Percentiles rank a stretch among this genome's conserved stretches.
Conservation (phyloP, 1,140 invertebrate genomes). For the Scaptodrosophila lebanonensis region DNA sequence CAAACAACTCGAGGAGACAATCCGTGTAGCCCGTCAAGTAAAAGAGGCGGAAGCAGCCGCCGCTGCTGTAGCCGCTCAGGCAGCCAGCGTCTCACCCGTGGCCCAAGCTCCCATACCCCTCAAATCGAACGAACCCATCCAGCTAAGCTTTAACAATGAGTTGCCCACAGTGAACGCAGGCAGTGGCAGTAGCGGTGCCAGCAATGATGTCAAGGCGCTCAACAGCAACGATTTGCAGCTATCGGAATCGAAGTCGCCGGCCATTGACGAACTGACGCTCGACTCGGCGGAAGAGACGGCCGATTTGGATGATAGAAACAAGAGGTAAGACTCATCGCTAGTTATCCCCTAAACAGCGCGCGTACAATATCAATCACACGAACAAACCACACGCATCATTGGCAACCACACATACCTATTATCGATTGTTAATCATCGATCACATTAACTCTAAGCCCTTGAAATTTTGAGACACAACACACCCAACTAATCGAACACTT, state of each 20-base stretch:
- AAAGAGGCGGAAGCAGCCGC: constrained; percentile 71
- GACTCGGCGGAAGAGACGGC: constrained; percentile 81
- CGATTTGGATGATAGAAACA: constrained; percentile 86
- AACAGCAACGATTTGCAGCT: constrained; percentile 66
- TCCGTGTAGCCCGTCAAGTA: constrained; percentile 73
- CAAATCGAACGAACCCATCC: constrained; percentile 71
- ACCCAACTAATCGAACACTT: constrained; percentile 36
- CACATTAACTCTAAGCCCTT: not conserved
- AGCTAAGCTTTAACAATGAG: constrained; percentile 77
- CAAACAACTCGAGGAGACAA: constrained; percentile 76
- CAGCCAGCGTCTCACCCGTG: constrained; percentile 37
- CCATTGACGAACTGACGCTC: constrained; percentile 80
- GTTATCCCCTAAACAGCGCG: no score
- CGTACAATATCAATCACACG: not conserved
- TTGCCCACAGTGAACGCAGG: constrained; percentile 38
- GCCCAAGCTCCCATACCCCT: constrained; percentile 45
- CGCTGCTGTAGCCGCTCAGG: constrained; percentile 43
- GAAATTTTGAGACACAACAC: not conserved
- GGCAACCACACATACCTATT: not conserved
- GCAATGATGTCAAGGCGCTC: constrained; percentile 44
- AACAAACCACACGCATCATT: not conserved
- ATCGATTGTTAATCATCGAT: constrained; percentile 4
- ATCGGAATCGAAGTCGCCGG: constrained; percentile 78
- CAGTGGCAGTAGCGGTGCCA: constrained; percentile 1
- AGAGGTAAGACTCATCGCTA: constrained; percentile 78